Evolutionary conservation across 2,888 invertebrate species (phyloP), one percentile per base, ranked within the genome.

Genomic region (Rhingia campestris): DNA sequence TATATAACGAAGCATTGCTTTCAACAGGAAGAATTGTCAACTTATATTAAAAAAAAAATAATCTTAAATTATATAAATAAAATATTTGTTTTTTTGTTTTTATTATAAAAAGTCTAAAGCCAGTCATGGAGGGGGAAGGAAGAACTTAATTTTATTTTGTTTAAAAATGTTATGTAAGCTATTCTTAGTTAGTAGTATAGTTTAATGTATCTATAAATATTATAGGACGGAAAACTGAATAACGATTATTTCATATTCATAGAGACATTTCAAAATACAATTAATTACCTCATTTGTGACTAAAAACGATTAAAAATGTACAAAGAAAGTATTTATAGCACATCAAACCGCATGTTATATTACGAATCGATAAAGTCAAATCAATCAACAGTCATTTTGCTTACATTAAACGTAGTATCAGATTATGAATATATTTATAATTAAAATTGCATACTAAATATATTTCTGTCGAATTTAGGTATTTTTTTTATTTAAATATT

Each of bases 141-240:
- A 54, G 73, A 63, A 63, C 45, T 37, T 54, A 45, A 53, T 37
- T 32, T 47, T 22, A 61, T 5, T 35, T 22, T 58, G 45, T 22
- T 9, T 47, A 6, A 33, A 14, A 49, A 43, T 43, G 6, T 56
- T n/a, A 37, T n/a, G 30, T 41, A 32, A 37, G 7, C n/a, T 35
- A 63, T 45, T 37, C 6, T 39, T 66, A 39, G 14, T 53, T 35
- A 9, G 4, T 35, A 6, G 0, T 66, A 43, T 35, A 14, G 14
- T 41, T 33, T 30, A 22, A 39, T 54, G 9, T 67, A 51, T 58
- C 58, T 76, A 76, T 67, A 67, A 76, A 76, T 69, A 76, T 61
- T 76, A 58, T 63, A 82, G 82, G 82, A 82, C 82, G 82, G 82
- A 82, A 74, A 82, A 58, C 58, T 82, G 51, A 77, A 51, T 77